phyloP scores from a whole-genome alignment of 2,113 vertebrate genomes.

The Syngnathoides biaculeatus region DNA sequence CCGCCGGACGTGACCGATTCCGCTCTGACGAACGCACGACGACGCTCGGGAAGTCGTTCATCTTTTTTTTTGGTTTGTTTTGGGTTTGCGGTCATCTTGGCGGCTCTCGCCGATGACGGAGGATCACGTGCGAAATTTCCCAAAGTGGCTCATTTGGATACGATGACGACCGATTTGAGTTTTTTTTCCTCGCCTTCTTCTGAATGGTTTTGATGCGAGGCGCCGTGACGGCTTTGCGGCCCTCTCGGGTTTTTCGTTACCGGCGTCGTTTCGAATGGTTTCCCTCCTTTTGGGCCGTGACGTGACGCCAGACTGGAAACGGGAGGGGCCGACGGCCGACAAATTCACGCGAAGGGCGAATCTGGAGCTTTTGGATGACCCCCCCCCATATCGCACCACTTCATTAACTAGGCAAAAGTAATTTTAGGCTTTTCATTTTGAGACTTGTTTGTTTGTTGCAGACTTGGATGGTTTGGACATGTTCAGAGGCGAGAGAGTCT shows the following conservation, averaged over 20 bases:
- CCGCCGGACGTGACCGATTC: constrained; percentile 43
- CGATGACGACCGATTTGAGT: not conserved
- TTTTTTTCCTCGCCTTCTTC: not conserved
- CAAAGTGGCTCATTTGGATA: not conserved
- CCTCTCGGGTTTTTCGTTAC: constrained; percentile 23
- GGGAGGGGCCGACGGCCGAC: constrained; percentile 21
- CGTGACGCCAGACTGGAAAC: constrained; percentile 31
- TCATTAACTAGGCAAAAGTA: constrained; percentile 37
- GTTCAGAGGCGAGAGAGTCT: too few relatives aligned
- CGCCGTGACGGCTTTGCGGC: constrained; percentile 15
- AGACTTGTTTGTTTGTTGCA: too few relatives aligned
- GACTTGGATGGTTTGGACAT: too few relatives aligned
- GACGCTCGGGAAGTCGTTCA: constrained; percentile 16
- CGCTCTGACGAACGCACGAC: not conserved
- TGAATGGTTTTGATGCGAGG: constrained; percentile 15
- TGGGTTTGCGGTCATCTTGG: constrained; percentile 29
- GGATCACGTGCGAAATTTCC: not conserved
- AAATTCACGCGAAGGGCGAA: constrained; percentile 37
- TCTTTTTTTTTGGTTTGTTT: constrained; percentile 26
- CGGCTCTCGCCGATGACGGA: constrained; percentile 9
- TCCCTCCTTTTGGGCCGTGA: constrained; percentile 24
- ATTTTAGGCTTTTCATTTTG: too few relatives aligned
- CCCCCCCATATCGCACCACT: constrained; percentile 34
- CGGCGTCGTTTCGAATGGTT: constrained; percentile 28
- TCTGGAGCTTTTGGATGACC: constrained; percentile 31